phyloP scores from a whole-genome alignment of 2,888 invertebrate species.

The Aplocera efformata region DNA sequence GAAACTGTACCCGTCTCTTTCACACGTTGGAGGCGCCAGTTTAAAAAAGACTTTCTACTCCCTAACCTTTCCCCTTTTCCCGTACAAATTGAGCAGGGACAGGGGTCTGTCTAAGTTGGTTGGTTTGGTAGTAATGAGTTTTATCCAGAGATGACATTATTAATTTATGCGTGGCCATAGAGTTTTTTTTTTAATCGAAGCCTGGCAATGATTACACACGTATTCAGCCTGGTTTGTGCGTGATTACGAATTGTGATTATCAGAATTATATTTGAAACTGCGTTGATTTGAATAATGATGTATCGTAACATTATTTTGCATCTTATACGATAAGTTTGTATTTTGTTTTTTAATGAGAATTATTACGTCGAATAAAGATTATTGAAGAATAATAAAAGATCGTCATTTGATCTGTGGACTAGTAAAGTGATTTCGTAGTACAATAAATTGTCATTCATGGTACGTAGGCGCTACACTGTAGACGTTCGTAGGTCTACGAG shows the following conservation, averaged over 20 bases:
- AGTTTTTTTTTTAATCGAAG: conserved; percentile 42
- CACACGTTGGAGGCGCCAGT: conserved; percentile 26
- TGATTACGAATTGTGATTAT: conserved; percentile 23
- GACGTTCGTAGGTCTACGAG: conserved; percentile 17
- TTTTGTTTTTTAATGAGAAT: conserved; percentile 8
- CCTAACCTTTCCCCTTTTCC: conserved; percentile 12
- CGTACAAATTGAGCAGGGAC: conserved; percentile 17
- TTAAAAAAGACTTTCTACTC: conserved; percentile 19
- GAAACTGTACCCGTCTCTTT: conserved; percentile 48
- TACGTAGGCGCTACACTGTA: conserved; percentile 12
- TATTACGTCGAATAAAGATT: conserved; percentile 10
- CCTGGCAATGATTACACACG: conserved; percentile 33
- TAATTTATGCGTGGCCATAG: conserved; percentile 62
- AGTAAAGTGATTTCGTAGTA: too few species aligned
- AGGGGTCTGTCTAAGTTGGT: conserved; percentile 32
- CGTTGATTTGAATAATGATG: conserved; percentile 11
- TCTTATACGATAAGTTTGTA: background rate
- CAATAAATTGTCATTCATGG: background rate
- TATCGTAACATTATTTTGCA: background rate
- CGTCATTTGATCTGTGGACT: too few species aligned
- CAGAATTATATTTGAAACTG: conserved; percentile 6
- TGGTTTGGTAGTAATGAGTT: conserved; percentile 40
- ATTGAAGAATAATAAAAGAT: too few species aligned
- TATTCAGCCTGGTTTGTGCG: conserved; percentile 21
- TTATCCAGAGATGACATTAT: conserved; percentile 61